Conservation (phyloP, 2,113 vertebrate genomes). For the Chrysemys picta region DNA sequence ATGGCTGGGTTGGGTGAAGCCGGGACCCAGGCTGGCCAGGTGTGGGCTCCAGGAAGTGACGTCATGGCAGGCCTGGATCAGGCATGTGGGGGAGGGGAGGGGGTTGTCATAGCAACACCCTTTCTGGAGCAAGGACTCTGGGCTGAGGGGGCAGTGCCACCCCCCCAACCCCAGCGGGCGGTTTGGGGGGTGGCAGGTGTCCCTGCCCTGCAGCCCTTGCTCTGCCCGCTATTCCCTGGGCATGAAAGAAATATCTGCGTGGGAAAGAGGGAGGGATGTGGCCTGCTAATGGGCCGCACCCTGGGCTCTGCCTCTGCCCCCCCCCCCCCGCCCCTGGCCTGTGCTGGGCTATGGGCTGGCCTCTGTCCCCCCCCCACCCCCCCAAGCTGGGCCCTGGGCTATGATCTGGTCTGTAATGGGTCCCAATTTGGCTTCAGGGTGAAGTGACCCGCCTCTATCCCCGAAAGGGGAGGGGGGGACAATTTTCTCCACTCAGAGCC, state of each 20-base stretch:
- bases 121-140: slow-evolving; percentile 74
- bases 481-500: not conserved
- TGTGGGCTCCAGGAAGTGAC: slow-evolving; percentile 36
- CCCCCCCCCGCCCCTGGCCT: too few species aligned
- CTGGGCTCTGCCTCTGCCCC: too few species aligned
- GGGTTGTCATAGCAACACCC: slow-evolving; percentile 83
- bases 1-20: not conserved
- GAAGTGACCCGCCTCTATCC: not conserved
- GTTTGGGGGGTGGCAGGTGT: not conserved
- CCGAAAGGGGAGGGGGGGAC: not conserved
- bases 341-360: too few species aligned
- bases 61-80: not conserved
- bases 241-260: not conserved
- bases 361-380: too few species aligned
- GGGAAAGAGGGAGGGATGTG: not conserved
- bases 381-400: not conserved
- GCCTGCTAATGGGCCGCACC: too few species aligned
- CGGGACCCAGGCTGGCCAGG: not conserved
- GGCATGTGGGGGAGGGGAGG: not conserved
- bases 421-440: not conserved
- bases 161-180: too few species aligned
- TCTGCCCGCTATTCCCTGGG: not conserved
- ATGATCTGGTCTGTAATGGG: not conserved
- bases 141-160: not conserved
- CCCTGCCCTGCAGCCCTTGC: not conserved